Conservation (phyloP, 1,140 invertebrate species). For the Ceratina japonica region DNA sequence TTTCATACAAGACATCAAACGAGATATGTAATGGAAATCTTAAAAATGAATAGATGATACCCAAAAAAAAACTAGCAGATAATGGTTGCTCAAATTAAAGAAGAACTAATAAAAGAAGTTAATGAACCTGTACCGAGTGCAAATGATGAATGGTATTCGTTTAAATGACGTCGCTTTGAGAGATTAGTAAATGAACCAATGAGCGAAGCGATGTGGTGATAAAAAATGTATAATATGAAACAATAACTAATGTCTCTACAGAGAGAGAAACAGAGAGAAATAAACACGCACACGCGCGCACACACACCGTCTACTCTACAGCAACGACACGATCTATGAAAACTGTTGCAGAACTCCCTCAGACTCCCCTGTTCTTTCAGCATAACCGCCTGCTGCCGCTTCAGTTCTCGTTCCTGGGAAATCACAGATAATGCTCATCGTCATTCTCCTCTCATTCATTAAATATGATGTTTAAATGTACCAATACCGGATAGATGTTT, state of each 20-base stretch:
- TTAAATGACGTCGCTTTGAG: conserved; percentile 10
- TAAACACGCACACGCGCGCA: conserved; percentile 24
- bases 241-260: conserved; percentile 21
- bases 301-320: conserved; percentile 52
- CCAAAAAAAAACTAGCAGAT: background rate
- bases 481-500: background rate
- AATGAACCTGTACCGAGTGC: background rate
- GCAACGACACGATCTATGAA: conserved; percentile 50
- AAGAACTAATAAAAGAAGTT: background rate
- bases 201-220: conserved; percentile 34
- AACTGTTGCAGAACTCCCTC: conserved; percentile 16
- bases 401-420: conserved; percentile 91
- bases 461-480: background rate
- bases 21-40: background rate
- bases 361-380: conserved; percentile 92
- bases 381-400: conserved; percentile 91
- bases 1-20: background rate
- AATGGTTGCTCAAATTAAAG: background rate
- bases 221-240: conserved; percentile 45
- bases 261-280: conserved; percentile 33
- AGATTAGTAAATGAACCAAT: conserved; percentile 22
- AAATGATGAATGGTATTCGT: background rate
- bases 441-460: conserved; percentile 17
- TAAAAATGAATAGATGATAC: background rate
- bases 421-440: conserved; percentile 48